Conservation (phyloP, 2,797 vertebrate species). For the Danio kyathit region DNA sequence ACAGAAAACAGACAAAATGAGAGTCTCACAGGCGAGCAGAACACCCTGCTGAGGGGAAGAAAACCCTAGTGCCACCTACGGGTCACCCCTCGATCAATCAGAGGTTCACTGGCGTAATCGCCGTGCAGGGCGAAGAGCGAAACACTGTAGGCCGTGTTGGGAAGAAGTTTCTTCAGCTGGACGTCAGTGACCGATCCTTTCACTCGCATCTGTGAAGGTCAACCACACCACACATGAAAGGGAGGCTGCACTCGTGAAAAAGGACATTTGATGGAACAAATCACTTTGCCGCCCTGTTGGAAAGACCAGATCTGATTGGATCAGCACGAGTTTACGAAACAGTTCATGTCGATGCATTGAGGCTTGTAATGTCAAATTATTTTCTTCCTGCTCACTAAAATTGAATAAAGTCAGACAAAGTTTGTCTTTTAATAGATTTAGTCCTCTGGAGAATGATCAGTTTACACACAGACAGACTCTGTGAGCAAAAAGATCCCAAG, state of each 20-base stretch:
- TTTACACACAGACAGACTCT: no score
- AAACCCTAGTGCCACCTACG: conserved; percentile 80
- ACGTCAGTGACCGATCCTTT: conserved; percentile 76
- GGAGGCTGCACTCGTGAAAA: conserved; percentile 17
- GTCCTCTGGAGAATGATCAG: no score
- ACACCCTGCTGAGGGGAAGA: conserved; percentile 53
- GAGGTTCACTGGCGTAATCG: conserved; percentile 87
- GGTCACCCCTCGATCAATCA: conserved; percentile 90
- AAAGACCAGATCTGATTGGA: conserved; percentile 9
- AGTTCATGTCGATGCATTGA: neutral
- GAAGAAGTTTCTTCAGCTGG: conserved; percentile 87
- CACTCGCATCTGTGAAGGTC: conserved; percentile 62
- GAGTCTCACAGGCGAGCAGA: conserved; percentile 22
- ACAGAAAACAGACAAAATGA: conserved; percentile 49
- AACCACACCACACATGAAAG: conserved; percentile 60
- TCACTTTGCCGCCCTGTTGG: neutral
- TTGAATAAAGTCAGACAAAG: no score
- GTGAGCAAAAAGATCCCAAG: no score
- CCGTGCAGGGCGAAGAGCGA: conserved; percentile 85
- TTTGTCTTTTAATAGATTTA: no score
- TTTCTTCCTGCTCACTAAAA: no score
- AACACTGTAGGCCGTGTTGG: conserved; percentile 91
- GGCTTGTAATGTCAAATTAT: no score
- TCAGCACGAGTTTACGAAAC: neutral
- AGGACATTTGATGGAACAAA: conserved; percentile 4